phyloP scores from a whole-genome alignment of 2,888 invertebrate genomes.

The Drosophila mercatorum region DNA sequence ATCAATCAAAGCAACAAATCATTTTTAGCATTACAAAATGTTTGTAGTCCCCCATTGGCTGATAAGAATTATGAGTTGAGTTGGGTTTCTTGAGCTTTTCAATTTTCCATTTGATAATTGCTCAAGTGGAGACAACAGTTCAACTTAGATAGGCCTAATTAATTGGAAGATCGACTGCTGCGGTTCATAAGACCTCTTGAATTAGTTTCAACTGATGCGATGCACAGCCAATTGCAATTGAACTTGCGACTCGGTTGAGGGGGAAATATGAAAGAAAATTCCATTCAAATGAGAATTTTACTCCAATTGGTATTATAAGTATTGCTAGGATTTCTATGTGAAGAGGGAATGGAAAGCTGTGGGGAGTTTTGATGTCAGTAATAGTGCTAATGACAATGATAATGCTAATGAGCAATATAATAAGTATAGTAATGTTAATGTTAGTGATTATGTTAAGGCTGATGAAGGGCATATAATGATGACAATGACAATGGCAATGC shows the following conservation, averaged over 20 bases:
- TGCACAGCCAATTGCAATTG: conserved; percentile 32
- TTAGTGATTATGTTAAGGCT: no score
- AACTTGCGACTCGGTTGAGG: conserved; percentile 27
- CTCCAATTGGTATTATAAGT: neutral
- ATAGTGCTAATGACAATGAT: neutral
- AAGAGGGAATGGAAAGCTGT: neutral
- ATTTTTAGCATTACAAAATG: conserved; percentile 31
- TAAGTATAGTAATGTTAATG: neutral
- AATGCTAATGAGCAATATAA: neutral
- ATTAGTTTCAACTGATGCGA: conserved; percentile 17
- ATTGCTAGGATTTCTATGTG: neutral
- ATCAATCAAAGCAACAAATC: conserved; percentile 55
- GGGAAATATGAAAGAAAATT: neutral
- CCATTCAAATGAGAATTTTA: neutral
- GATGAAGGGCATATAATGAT: no score
- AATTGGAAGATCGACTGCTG: conserved; percentile 44
- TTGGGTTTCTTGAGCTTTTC: neutral
- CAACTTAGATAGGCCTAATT: conserved; percentile 44
- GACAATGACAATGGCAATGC: neutral
- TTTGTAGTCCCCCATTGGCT: conserved; percentile 4
- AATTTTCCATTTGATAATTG: conserved; percentile 48
- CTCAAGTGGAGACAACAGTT: conserved; percentile 27
- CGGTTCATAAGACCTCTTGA: conserved; percentile 33
- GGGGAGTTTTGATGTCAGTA: no score
- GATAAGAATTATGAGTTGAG: conserved; percentile 38